These are phyloP conservation scores for Torymus texanus DNA, from an alignment of 2,888 invertebrate species.

Conservation along the genomic window DNA sequence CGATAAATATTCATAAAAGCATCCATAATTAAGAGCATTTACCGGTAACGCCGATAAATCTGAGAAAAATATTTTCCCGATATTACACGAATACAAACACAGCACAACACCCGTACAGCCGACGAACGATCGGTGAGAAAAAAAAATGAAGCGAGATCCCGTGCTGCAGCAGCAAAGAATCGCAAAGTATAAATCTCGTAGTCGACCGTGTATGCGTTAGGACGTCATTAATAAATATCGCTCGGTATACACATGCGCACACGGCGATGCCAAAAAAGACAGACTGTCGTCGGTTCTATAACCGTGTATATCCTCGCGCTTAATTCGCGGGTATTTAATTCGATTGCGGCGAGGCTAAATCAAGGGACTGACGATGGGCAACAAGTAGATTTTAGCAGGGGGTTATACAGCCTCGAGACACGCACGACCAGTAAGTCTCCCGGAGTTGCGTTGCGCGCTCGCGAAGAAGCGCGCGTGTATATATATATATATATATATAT, in stretches of 20 bases:
- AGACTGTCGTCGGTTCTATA: constrained; percentile 37
- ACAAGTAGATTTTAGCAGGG: constrained; percentile 70
- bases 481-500: background rate
- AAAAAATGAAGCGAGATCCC: background rate
- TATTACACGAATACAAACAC: background rate
- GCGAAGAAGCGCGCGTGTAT: background rate
- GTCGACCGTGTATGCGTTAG: constrained; percentile 13
- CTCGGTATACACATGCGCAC: too few species aligned
- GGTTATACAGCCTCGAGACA: constrained; percentile 73
- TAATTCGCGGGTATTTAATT: constrained; percentile 65
- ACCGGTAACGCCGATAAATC: background rate
- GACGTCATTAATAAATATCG: constrained; percentile 42
- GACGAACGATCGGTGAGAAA: background rate
- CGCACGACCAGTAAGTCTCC: constrained; percentile 69
- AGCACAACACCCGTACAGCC: too few species aligned
- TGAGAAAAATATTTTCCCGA: too few species aligned
- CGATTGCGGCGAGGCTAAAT: constrained; percentile 72
- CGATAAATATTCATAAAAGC: background rate
- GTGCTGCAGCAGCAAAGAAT: background rate
- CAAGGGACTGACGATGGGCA: constrained; percentile 71
- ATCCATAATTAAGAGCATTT: constrained; percentile 2
- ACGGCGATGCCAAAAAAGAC: constrained; percentile 16
- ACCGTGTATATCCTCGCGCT: background rate
- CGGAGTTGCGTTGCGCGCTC: constrained; percentile 16
- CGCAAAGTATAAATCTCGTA: constrained; percentile 29